Conservation (phyloP, 2,888 invertebrate genomes). For the Conops quadrifasciatus region DNA sequence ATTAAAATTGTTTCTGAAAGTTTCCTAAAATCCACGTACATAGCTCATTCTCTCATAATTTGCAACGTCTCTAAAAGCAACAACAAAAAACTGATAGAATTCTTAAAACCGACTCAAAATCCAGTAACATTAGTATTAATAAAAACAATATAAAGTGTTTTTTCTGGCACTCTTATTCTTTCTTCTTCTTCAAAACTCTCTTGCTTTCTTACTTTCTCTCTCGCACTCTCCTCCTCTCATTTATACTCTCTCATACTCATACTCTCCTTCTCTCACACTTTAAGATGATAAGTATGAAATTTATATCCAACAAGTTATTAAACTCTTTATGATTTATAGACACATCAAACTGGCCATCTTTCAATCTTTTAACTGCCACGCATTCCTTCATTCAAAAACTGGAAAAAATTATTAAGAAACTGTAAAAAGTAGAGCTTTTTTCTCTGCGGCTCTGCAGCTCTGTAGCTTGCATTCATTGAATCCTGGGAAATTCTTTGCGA, state of each 20-base stretch:
- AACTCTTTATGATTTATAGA: conserved; percentile 18
- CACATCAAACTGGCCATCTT: conserved; percentile 12
- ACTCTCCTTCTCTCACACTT: background rate
- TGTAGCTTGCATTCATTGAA: background rate
- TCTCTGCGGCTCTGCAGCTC: background rate
- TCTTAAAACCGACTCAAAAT: too few relatives aligned
- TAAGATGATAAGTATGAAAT: background rate
- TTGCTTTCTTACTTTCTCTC: background rate
- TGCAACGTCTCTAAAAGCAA: too few relatives aligned
- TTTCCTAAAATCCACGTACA: too few relatives aligned
- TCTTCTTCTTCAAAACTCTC: too few relatives aligned
- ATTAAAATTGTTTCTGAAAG: too few relatives aligned
- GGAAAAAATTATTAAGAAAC: background rate
- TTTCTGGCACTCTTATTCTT: too few relatives aligned
- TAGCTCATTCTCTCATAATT: too few relatives aligned
- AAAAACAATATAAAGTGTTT: too few relatives aligned
- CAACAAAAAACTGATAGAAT: too few relatives aligned
- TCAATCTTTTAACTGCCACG: background rate
- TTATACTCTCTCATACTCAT: background rate
- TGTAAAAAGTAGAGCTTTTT: conserved; percentile 10
- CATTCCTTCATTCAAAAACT: background rate
- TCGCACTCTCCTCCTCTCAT: background rate
- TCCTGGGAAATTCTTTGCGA: too few relatives aligned
- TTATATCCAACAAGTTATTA: conserved; percentile 3
- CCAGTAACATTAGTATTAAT: too few relatives aligned